These are phyloP conservation scores for Syngnathus rostellatus DNA, from an alignment of 2,797 vertebrate genomes.

Conservation along the genomic window DNA sequence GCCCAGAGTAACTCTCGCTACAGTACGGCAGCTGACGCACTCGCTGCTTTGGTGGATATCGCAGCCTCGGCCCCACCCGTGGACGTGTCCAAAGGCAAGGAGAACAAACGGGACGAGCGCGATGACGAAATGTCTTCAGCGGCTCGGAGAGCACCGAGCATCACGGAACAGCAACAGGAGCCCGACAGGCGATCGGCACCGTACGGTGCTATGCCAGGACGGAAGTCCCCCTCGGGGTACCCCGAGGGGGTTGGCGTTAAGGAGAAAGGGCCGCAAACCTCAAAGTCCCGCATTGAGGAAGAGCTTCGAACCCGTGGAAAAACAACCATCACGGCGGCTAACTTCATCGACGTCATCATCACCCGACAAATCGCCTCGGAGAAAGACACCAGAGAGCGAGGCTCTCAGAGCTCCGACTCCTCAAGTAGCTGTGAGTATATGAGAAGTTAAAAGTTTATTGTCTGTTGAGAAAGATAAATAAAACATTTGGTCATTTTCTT, in stretches of 20 bases:
- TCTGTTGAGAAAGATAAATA: not conserved
- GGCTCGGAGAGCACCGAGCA: conserved; percentile 65
- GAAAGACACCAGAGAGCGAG: conserved; percentile 89
- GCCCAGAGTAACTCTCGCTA: conserved; percentile 82
- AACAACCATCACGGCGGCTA: conserved; percentile 97
- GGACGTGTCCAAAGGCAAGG: conserved; percentile 88
- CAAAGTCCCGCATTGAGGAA: conserved; percentile 93
- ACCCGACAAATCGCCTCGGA: conserved; percentile 96
- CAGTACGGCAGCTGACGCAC: conserved; percentile 88
- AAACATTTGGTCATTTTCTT: not conserved
- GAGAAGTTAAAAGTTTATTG: not conserved
- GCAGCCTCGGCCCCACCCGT: conserved; percentile 90
- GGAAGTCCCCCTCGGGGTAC: conserved; percentile 78
- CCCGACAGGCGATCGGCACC: conserved; percentile 80
- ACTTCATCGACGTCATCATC: conserved; percentile 99
- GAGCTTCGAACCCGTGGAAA: conserved; percentile 94
- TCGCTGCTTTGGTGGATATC: conserved; percentile 91
- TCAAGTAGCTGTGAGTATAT: conserved; percentile 87
- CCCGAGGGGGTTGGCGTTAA: conserved; percentile 73
- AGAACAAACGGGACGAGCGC: conserved; percentile 80
- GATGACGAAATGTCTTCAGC: conserved; percentile 72
- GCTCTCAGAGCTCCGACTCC: conserved; percentile 92
- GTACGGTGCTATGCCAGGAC: conserved; percentile 76
- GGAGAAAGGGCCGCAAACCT: conserved; percentile 84
- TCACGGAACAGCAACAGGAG: conserved; percentile 77